phyloP scores from a whole-genome alignment of 2,113 vertebrate genomes.

The Stegastes partitus region DNA sequence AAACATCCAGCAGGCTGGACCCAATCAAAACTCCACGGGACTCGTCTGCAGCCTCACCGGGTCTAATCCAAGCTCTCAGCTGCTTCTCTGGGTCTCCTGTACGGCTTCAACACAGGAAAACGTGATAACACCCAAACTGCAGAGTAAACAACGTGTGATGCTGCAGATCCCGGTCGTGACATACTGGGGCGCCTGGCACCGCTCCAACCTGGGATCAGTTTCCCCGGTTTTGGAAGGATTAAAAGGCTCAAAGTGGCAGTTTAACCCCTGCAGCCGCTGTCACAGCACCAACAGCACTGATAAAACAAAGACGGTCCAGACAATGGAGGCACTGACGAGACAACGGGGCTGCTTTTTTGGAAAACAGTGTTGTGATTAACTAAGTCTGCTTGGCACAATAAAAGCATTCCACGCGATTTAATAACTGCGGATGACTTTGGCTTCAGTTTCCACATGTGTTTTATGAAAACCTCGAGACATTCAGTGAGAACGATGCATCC shows the following conservation, averaged over 20 bases:
- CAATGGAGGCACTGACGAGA: constrained; percentile 17
- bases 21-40: constrained; percentile 29
- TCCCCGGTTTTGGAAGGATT: constrained; percentile 30
- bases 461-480: constrained; percentile 21
- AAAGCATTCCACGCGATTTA: constrained; percentile 41
- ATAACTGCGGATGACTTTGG: constrained; percentile 26
- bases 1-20: constrained; percentile 34
- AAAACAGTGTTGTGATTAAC: constrained; percentile 27
- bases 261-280: constrained; percentile 1
- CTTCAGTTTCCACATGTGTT: constrained; percentile 30
- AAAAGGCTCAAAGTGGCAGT: background rate
- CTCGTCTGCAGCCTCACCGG: constrained; percentile 25
- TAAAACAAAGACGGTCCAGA: constrained; percentile 40
- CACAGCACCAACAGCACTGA: constrained; percentile 23
- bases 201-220: constrained; percentile 32
- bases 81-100: constrained; percentile 2
- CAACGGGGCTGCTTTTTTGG: background rate
- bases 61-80: constrained; percentile 40
- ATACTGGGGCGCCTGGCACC: constrained; percentile 24
- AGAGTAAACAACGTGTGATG: constrained; percentile 30
- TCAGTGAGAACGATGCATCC: constrained; percentile 5
- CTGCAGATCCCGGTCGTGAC: constrained; percentile 35
- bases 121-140: constrained; percentile 10
- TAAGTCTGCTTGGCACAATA: constrained; percentile 33
- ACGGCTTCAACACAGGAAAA: background rate